These are phyloP conservation scores for Acanthosepion pharaonis DNA, from an alignment of 2,888 invertebrate genomes.

Conservation along the genomic window DNA sequence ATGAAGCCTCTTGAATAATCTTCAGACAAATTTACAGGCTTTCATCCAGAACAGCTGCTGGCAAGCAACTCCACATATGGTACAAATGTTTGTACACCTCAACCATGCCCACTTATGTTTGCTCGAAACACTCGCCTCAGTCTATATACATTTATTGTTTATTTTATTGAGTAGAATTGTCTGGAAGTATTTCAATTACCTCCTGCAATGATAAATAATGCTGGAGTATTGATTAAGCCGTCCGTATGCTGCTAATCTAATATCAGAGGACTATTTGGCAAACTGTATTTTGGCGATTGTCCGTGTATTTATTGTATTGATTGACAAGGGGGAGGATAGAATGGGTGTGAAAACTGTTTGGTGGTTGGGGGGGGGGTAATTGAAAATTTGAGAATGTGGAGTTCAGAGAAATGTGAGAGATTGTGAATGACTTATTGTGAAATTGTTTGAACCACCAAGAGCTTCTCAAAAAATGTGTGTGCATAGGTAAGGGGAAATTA, in stretches of 20 bases:
- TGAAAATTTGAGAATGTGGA: neutral
- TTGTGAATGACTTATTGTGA: neutral
- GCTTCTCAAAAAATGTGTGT: neutral
- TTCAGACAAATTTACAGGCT: conserved; percentile 4
- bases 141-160: conserved; percentile 14
- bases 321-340: neutral
- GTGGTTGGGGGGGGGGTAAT: neutral
- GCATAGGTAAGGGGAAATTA: neutral
- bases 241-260: conserved; percentile 33
- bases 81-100: conserved; percentile 9
- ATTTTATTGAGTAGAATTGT: conserved; percentile 33
- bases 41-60: conserved; percentile 1
- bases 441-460: neutral
- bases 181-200: conserved; percentile 33
- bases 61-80: neutral
- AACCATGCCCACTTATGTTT: neutral
- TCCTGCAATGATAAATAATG: neutral
- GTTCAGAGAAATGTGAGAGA: neutral
- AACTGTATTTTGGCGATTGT: conserved; percentile 22
- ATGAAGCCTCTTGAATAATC: conserved; percentile 1
- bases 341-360: neutral
- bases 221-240: neutral
- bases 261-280: conserved; percentile 6
- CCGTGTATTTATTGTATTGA: conserved; percentile 33
- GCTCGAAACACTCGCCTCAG: conserved; percentile 11